A percentile compares a stretch with the other conserved stretches of the same genome.
Conservation (phyloP, 2,113 vertebrate species). For the Passer domesticus region DNA sequence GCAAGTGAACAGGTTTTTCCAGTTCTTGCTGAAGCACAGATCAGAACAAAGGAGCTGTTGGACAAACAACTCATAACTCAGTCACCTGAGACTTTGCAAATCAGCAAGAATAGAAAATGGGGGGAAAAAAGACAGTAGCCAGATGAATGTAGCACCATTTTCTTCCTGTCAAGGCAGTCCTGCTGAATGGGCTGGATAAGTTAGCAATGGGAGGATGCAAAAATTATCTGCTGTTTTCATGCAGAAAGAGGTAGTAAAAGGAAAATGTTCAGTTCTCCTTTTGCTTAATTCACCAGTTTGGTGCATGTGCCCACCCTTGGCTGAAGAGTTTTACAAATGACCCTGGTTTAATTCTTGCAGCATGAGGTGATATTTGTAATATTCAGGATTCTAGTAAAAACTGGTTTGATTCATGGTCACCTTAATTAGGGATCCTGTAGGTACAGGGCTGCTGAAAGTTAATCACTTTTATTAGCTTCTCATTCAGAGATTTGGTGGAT, state of each 20-base stretch:
- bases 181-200: background rate
- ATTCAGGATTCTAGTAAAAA: background rate
- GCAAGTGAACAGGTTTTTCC: conserved; percentile 45
- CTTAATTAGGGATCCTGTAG: background rate
- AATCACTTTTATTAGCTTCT: background rate
- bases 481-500: background rate
- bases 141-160: background rate
- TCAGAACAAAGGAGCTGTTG: conserved; percentile 45
- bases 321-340: background rate
- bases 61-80: background rate
- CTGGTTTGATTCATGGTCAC: background rate
- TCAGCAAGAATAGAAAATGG: background rate
- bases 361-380: background rate
- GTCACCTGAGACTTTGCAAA: background rate
- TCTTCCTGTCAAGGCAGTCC: background rate
- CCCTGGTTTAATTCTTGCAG: background rate
- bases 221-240: background rate
- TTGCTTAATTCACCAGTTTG: background rate
- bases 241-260: background rate
- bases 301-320: background rate
- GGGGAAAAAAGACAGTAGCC: background rate
- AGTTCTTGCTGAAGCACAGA: conserved; percentile 26
- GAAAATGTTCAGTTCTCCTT: background rate
- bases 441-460: background rate
- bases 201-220: background rate